Evolutionary conservation across 64 coral and sea anemone species (phyloP).

Genomic region (Anthopleura sola): DNA sequence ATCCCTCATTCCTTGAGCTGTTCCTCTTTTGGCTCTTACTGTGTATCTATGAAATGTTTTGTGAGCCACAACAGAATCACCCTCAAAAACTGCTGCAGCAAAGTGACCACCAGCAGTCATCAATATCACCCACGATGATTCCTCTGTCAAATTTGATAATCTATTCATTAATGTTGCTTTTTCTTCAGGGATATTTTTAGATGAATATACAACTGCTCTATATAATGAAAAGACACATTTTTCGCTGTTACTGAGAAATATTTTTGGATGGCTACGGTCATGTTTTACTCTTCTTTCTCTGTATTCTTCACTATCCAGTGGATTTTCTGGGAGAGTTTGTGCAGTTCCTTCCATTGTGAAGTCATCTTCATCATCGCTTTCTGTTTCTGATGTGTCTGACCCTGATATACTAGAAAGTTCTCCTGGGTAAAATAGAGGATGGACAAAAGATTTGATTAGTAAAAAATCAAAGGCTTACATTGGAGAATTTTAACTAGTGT

Average conservation of each 20-base stretch:
- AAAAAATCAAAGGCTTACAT: no score
- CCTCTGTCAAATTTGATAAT: slow-evolving; percentile 42
- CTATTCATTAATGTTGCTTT: slow-evolving; percentile 29
- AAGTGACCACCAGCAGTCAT: slow-evolving; percentile 99
- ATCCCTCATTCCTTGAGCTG: slow-evolving; percentile 82
- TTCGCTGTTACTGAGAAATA: slow-evolving; percentile 72
- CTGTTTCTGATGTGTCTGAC: slow-evolving; percentile 59
- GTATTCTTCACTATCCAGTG: neutral
- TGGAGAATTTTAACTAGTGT: no score
- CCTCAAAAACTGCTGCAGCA: slow-evolving; percentile 89
- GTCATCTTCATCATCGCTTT: slow-evolving; percentile 30
- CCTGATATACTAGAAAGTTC: slow-evolving; percentile 84
- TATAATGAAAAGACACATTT: slow-evolving; percentile 65
- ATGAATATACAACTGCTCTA: slow-evolving; percentile 66
- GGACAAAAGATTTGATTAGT: neutral
- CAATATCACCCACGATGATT: slow-evolving; percentile 74
- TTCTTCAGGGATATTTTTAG: slow-evolving; percentile 63
- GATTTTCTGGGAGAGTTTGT: slow-evolving; percentile 4
- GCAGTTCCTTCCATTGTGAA: neutral
- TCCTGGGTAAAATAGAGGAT: slow-evolving; percentile 16
- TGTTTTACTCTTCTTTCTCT: slow-evolving; percentile 8
- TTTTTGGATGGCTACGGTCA: slow-evolving; percentile 64
- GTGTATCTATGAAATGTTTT: slow-evolving; percentile 99
- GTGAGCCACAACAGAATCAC: slow-evolving; percentile 67
- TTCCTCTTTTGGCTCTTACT: slow-evolving; percentile 89